Base-by-base conservation (phyloP, 92 coral and sea anemone genomes). In the Palythoa caribaeorum region DNA sequence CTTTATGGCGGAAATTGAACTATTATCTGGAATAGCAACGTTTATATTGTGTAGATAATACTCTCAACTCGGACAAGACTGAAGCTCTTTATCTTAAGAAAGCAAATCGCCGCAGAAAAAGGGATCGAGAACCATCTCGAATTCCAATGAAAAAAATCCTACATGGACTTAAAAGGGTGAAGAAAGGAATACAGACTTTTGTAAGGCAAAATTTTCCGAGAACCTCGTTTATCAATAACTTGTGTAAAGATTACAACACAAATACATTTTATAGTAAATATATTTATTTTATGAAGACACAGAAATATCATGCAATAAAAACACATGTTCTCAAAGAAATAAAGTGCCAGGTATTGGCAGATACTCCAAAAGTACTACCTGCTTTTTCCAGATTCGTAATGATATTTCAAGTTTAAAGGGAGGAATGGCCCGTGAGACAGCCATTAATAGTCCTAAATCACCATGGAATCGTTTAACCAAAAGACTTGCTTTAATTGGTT, bases 221-320 rank as follows among this genome's bases (percentile, higher is more conserved):
- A 84, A 78, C 70, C 47, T 88, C 86, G 20, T 88, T 88, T 21
- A 88, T 88, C 69, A 88, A 79, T 70, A 71, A 79, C 79, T 88
- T 88, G 71, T 88, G 90, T 79, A 68, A 70, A 78, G 80, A 78
- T 88, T 88, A 79, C 90, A 88, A 88, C 50, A 79, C 78, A 51
- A 10, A 51, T 40, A 77, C 74, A 84, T 35, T 55, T 63, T 78
- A 77, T 66, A 77, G 85, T 87, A 87, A 87, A 87, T 87, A 17
- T 87, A 84, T 87, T 87, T 65, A 54, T 87, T 87, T 55, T 75
- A 77, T 77, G 69, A 78, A 87, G 44, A 66, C 20, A 60, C 77
- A 86, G 83, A 84, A 63, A 63, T 63, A 16, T 63, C 71, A 63
- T 63, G 28, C 71, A 16, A 66, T n/a, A n/a, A n/a, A n/a, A n/a